These are phyloP conservation scores for Drosophila antonietae DNA, from an alignment of 2,888 invertebrate species.

Conservation along the genomic window DNA sequence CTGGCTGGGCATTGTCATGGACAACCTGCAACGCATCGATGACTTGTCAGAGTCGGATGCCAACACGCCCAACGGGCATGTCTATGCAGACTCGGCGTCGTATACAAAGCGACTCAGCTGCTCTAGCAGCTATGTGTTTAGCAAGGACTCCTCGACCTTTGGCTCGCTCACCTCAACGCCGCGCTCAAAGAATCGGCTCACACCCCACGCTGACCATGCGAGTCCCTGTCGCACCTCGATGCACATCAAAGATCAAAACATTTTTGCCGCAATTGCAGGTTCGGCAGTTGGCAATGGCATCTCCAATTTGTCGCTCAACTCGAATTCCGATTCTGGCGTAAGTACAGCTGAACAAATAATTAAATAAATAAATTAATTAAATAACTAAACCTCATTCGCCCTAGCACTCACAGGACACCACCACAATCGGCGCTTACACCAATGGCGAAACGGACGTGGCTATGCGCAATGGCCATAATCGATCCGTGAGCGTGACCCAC, in stretches of 20 bases:
- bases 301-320: conserved; percentile 92
- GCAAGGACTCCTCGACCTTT: conserved; percentile 84
- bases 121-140: conserved; percentile 87
- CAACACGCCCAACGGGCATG: conserved; percentile 81
- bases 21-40: conserved; percentile 92
- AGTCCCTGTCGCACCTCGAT: conserved; percentile 89
- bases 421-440: conserved; percentile 74
- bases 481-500: conserved; percentile 87
- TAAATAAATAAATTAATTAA: not conserved
- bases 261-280: conserved; percentile 90
- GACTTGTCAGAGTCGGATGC: conserved; percentile 83
- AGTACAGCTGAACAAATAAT: conserved; percentile 21
- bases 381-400: not conserved
- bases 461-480: conserved; percentile 85
- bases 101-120: conserved; percentile 86
- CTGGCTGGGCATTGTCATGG: conserved; percentile 94
- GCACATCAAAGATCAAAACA: conserved; percentile 91
- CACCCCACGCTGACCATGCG: conserved; percentile 90
- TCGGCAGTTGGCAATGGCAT: conserved; percentile 89
- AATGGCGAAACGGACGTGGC: conserved; percentile 80
- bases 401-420: conserved; percentile 80
- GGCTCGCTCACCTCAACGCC: conserved; percentile 83
- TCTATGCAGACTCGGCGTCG: conserved; percentile 84
- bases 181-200: conserved; percentile 89
- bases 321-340: conserved; percentile 86